phyloP scores from a whole-genome alignment of 2,113 vertebrate species.

The Cervus canadensis region DNA sequence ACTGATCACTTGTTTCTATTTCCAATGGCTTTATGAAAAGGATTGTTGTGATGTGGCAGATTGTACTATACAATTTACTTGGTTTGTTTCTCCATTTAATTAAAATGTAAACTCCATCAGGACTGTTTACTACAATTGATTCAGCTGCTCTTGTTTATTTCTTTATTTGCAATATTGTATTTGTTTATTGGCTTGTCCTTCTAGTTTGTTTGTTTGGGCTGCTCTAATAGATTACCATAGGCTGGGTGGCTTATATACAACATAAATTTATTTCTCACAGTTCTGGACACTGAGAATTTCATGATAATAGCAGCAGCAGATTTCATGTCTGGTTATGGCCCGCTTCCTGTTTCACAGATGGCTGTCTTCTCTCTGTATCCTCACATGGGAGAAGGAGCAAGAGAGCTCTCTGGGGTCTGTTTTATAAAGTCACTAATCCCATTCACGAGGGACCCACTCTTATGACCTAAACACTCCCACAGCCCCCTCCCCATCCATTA shows the following conservation, averaged over 20 bases:
- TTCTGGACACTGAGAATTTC: not conserved
- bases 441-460: not conserved
- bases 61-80: not conserved
- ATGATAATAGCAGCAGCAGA: not conserved
- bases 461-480: not conserved
- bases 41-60: not conserved
- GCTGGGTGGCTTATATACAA: not conserved
- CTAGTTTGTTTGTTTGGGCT: not conserved
- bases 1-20: not conserved
- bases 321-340: not conserved
- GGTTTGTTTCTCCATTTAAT: not conserved
- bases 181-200: not conserved
- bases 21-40: not conserved
- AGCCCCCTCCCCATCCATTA: not conserved
- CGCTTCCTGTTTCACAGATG: not conserved
- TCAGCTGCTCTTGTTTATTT: not conserved
- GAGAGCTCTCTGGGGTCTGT: not conserved
- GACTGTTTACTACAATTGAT: not conserved
- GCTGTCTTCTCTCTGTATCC: not conserved
- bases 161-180: not conserved
- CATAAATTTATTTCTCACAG: not conserved
- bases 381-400: not conserved
- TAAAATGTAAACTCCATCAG: not conserved
- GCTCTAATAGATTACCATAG: not conserved
- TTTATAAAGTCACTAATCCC: not conserved